A percentile compares a stretch with the other conserved stretches of the same genome.
Evolutionary conservation across 2,113 vertebrate species (phyloP).

Genomic region (Oceanodroma tethys): DNA sequence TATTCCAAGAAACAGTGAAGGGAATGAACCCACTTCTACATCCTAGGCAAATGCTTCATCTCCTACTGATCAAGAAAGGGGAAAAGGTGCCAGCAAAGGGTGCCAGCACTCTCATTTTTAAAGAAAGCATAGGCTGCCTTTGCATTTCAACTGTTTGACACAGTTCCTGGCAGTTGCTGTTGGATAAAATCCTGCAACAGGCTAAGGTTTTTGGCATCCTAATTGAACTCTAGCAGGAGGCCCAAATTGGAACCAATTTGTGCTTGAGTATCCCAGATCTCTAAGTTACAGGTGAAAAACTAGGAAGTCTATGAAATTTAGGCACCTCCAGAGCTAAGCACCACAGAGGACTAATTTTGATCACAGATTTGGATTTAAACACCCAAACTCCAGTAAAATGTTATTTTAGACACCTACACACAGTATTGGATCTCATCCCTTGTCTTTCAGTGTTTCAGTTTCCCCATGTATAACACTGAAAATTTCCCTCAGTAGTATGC

Average conservation of each 20-base stretch:
- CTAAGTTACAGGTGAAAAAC: background rate
- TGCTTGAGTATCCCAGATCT: background rate
- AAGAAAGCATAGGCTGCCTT: background rate
- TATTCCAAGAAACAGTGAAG: background rate
- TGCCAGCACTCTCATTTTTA: background rate
- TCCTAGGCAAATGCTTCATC: background rate
- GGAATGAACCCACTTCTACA: background rate
- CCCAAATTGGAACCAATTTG: background rate
- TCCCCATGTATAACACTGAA: background rate
- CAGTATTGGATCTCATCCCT: background rate
- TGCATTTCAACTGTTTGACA: background rate
- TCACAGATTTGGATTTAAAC: background rate
- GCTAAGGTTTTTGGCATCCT: background rate
- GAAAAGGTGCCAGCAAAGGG: background rate
- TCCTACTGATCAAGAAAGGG: background rate
- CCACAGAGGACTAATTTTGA: background rate
- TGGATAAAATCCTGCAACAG: background rate
- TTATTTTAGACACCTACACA: background rate
- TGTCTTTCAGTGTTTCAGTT: background rate
- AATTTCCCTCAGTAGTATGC: background rate
- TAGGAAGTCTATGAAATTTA: background rate
- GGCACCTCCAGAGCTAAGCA: background rate
- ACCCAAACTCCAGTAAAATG: background rate
- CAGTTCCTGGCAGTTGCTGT: background rate
- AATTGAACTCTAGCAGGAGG: background rate